Evolutionary conservation across 2,797 vertebrate genomes (phyloP).

Genomic region (Hephaestus fuliginosus): DNA sequence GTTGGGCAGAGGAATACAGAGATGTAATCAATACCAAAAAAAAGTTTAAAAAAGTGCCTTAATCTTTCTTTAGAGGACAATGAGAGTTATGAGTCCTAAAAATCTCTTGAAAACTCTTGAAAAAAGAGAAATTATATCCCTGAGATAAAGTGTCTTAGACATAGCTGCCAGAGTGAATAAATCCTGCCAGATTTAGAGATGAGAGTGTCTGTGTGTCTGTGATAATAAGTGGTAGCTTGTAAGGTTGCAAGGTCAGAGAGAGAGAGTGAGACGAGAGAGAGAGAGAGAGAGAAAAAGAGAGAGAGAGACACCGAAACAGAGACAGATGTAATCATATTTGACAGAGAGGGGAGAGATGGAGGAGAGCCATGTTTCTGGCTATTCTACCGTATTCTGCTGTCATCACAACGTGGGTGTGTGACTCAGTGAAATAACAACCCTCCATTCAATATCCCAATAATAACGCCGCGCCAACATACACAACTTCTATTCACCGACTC

Average conservation of each 20-base stretch:
- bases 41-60: too few relatives aligned
- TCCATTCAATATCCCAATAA: conserved; percentile 54
- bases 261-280: conserved; percentile 18
- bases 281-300: conserved; percentile 5
- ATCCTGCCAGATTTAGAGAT: conserved; percentile 68
- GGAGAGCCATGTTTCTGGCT: conserved; percentile 39
- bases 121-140: conserved; percentile 56
- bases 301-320: not conserved
- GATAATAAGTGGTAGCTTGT: conserved; percentile 69
- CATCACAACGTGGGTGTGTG: conserved; percentile 42
- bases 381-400: conserved; percentile 26
- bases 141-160: conserved; percentile 65
- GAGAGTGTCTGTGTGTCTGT: conserved; percentile 59
- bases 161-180: conserved; percentile 63
- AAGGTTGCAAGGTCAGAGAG: conserved; percentile 55
- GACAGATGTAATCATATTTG: conserved; percentile 55
- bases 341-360: conserved; percentile 40
- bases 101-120: conserved; percentile 49
- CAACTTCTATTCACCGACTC: conserved; percentile 39
- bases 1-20: not conserved
- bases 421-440: conserved; percentile 48
- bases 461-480: conserved; percentile 34
- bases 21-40: conserved; percentile 15
- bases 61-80: conserved; percentile 37
- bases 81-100: conserved; percentile 39